These are phyloP conservation scores for Pseudococcus longispinus DNA, from an alignment of 2,888 invertebrate species.

Conservation along the genomic window DNA sequence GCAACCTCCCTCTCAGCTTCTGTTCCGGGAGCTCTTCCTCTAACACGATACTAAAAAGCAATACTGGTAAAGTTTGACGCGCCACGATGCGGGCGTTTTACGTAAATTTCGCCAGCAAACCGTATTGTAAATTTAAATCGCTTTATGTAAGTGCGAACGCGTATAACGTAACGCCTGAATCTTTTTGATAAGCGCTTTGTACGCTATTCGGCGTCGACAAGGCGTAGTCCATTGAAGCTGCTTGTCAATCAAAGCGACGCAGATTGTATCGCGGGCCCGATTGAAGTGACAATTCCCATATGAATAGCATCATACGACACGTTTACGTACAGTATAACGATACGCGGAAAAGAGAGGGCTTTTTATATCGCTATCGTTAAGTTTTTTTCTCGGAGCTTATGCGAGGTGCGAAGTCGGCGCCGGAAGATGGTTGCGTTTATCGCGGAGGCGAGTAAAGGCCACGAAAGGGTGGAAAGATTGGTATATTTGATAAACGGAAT, in stretches of 20 bases:
- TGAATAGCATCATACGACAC: slow-evolving; percentile 1
- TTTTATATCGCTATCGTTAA: background rate
- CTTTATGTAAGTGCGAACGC: background rate
- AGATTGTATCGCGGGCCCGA: background rate
- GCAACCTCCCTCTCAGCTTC: too few species aligned
- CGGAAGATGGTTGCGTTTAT: background rate
- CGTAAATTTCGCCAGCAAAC: background rate
- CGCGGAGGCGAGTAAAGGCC: background rate
- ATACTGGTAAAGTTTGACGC: background rate
- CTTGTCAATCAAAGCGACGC: slow-evolving; percentile 12
- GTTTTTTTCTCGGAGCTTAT: background rate
- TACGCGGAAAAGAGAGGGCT: background rate
- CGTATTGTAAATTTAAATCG: slow-evolving; percentile 26
- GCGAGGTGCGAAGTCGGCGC: background rate
- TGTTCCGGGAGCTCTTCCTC: too few species aligned
- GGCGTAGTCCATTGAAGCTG: background rate
- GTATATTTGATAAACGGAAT: background rate
- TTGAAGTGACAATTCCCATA: slow-evolving; percentile 18
- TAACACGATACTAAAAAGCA: background rate
- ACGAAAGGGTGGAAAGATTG: background rate
- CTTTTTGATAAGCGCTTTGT: slow-evolving; percentile 27
- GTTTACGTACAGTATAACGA: background rate
- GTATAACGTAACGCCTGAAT: slow-evolving; percentile 1
- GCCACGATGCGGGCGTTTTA: background rate
- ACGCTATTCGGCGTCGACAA: background rate